Conservation (phyloP, 2,797 vertebrate species). For the Harpagifer antarcticus region DNA sequence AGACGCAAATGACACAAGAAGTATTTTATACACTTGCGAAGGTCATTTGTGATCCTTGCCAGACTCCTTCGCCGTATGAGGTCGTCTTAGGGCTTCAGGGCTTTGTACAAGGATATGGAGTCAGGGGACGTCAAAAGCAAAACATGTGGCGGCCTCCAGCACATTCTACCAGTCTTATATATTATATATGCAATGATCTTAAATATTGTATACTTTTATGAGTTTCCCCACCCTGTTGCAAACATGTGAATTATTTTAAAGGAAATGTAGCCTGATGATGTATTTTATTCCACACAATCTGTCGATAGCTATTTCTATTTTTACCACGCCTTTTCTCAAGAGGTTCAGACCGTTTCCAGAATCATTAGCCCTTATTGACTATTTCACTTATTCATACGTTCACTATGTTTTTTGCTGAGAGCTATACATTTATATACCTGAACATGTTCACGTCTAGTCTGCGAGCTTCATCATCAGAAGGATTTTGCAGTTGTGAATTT, state of each 20-base stretch:
- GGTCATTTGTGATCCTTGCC: constrained; percentile 31
- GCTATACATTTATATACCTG: too few species aligned
- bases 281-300: not conserved
- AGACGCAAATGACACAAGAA: constrained; percentile 67
- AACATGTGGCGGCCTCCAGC: too few species aligned
- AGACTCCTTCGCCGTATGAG: not conserved
- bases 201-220: not conserved
- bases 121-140: too few species aligned
- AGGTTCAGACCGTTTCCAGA: not conserved
- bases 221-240: not conserved
- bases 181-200: too few species aligned
- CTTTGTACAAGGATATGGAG: too few species aligned
- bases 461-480: too few species aligned
- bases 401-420: not conserved
- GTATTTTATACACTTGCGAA: constrained; percentile 27
- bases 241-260: not conserved
- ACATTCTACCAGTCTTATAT: too few species aligned
- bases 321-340: not conserved
- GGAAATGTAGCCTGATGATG: not conserved
- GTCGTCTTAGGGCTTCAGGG: constrained; percentile 7
- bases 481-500: constrained; percentile 11
- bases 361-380: too few species aligned
- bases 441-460: too few species aligned
- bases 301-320: not conserved
- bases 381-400: not conserved